These are phyloP conservation scores for Drosophila mimica DNA, from an alignment of 2,888 invertebrate genomes.

Conservation along the genomic window DNA sequence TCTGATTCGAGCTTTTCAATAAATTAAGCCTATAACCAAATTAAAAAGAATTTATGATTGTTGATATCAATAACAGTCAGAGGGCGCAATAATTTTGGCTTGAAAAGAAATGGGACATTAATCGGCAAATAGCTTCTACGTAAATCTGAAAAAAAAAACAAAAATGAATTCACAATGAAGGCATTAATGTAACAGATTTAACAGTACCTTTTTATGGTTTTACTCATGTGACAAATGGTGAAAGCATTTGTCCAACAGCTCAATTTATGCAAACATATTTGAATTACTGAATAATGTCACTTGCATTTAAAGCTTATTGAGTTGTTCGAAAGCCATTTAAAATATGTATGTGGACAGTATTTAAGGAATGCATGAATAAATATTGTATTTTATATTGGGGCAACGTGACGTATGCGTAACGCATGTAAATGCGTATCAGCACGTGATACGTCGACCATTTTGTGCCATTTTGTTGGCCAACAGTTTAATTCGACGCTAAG, in stretches of 20 bases:
- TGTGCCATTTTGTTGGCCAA: constrained; percentile 28
- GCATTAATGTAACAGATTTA: neutral
- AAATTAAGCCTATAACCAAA: neutral
- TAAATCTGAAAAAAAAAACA: neutral
- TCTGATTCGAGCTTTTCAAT: neutral
- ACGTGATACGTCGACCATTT: constrained; percentile 26
- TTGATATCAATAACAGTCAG: neutral
- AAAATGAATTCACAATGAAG: neutral
- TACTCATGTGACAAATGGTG: neutral
- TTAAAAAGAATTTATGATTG: neutral
- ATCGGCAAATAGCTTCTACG: neutral
- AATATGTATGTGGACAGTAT: neutral
- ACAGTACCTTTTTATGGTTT: neutral
- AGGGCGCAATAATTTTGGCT: neutral
- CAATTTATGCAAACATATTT: constrained; percentile 9
- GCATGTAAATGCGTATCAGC: constrained; percentile 15
- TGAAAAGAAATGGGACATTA: neutral
- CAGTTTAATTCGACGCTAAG: constrained; percentile 32
- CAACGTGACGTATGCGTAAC: constrained; percentile 44
- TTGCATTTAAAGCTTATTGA: constrained; percentile 26
- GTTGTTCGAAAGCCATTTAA: constrained; percentile 4
- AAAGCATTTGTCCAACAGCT: neutral
- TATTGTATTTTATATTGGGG: constrained; percentile 18
- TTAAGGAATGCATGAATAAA: neutral
- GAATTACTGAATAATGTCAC: constrained; percentile 3